A percentile compares a stretch with the other conserved stretches of the same genome.
Evolutionary conservation across 2,888 invertebrate species (phyloP).

Genomic region (Campoplex capitator): DNA sequence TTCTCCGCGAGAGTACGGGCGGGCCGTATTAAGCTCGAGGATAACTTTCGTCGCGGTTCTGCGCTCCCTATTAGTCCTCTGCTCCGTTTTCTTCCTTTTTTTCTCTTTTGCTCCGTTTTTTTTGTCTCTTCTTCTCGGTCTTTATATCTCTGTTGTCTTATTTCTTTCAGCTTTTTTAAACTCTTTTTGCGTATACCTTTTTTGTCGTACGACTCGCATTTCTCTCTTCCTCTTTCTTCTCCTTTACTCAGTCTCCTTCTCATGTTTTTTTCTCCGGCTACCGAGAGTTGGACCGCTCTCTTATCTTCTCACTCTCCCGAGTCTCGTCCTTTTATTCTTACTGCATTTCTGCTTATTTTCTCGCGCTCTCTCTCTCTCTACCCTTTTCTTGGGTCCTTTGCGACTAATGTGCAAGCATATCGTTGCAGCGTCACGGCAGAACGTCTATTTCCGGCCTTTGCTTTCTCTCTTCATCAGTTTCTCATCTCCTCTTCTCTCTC

Average conservation of each 20-base stretch:
- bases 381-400: conserved; percentile 28
- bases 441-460: conserved; percentile 66
- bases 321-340: conserved; percentile 28
- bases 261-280: conserved; percentile 44
- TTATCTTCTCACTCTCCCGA: conserved; percentile 35
- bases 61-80: conserved; percentile 65
- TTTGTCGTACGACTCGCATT: not conserved
- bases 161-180: not conserved
- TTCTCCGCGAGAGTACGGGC: conserved; percentile 50
- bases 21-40: conserved; percentile 59
- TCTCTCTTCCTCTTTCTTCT: conserved; percentile 18
- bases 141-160: conserved; percentile 34
- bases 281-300: conserved; percentile 51
- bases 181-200: conserved; percentile 17
- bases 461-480: conserved; percentile 59
- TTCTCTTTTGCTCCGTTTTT: conserved; percentile 14
- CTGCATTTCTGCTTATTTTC: conserved; percentile 42
- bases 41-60: conserved; percentile 68
- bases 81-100: conserved; percentile 39
- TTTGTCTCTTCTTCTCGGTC: conserved; percentile 20
- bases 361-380: conserved; percentile 1
- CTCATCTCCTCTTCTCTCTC: conserved; percentile 18
- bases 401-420: conserved; percentile 63
- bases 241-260: not conserved
- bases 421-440: conserved; percentile 60